A percentile compares a stretch with the other conserved stretches of the same genome.
Evolutionary conservation across 2,113 vertebrate species (phyloP).

Genomic region (Cygnus buccinator): DNA sequence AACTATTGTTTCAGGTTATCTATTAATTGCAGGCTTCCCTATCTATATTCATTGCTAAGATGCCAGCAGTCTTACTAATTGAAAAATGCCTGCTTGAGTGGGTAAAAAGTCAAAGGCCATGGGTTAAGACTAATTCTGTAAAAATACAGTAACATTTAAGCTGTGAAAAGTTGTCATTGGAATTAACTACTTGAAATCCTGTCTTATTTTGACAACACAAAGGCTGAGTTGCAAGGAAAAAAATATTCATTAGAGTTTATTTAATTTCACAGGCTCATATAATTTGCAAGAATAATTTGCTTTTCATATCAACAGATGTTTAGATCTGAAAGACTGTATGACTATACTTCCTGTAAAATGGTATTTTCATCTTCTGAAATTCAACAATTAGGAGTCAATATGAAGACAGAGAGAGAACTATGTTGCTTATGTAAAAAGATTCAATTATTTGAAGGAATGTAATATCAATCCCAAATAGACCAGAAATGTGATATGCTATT

Average conservation of each 20-base stretch:
- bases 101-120: conserved; percentile 58
- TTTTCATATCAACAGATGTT: background rate
- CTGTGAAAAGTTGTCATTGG: conserved; percentile 26
- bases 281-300: background rate
- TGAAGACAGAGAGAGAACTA: conserved; percentile 29
- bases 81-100: conserved; percentile 30
- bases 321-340: background rate
- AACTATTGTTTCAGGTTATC: conserved; percentile 86
- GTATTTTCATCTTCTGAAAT: conserved; percentile 55
- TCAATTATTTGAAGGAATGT: conserved; percentile 27
- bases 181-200: conserved; percentile 50
- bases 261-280: conserved; percentile 23
- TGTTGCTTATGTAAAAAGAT: conserved; percentile 9
- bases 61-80: conserved; percentile 27
- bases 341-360: conserved; percentile 12
- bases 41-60: conserved; percentile 62
- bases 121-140: conserved; percentile 52
- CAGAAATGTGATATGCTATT: background rate
- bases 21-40: conserved; percentile 75
- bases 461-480: conserved; percentile 10
- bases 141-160: conserved; percentile 16
- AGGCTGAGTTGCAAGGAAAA: background rate
- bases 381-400: conserved; percentile 27
- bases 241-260: background rate
- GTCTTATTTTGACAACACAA: background rate